Percentiles rank a stretch among this genome's conserved stretches.
Evolutionary conservation across 2,888 invertebrate genomes (phyloP).

Genomic region (Rotaria socialis): DNA sequence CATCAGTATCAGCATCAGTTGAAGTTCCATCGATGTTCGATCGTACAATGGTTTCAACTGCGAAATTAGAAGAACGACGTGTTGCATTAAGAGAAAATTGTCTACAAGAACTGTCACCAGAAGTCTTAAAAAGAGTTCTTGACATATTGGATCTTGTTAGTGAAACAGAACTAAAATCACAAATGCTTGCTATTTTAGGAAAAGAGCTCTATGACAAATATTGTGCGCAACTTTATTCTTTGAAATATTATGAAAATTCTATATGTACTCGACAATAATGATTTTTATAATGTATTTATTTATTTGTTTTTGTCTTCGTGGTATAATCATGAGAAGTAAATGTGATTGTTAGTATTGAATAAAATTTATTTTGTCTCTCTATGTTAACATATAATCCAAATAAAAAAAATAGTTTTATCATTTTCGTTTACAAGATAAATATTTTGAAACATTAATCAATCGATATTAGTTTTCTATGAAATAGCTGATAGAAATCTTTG

Average conservation of each 20-base stretch:
- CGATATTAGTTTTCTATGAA: neutral
- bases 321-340: too few species aligned
- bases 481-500: neutral
- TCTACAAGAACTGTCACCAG: neutral
- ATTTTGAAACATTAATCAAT: too few species aligned
- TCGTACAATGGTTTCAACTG: neutral
- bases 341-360: too few species aligned
- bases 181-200: neutral
- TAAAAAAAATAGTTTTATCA: too few species aligned
- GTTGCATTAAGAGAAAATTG: neutral
- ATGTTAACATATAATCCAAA: too few species aligned
- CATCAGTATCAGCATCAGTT: neutral
- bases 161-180: neutral
- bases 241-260: neutral
- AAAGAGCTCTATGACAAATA: constrained; percentile 1
- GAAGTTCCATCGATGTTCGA: neutral
- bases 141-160: neutral
- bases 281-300: neutral
- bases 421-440: too few species aligned
- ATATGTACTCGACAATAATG: neutral
- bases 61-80: constrained; percentile 22
- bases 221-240: neutral
- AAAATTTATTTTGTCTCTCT: too few species aligned
- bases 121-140: neutral
- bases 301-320: neutral